Evolutionary conservation across 2,888 invertebrate species (phyloP), one percentile per base, ranked within the genome.

Genomic region (Drosophila ustulata): DNA sequence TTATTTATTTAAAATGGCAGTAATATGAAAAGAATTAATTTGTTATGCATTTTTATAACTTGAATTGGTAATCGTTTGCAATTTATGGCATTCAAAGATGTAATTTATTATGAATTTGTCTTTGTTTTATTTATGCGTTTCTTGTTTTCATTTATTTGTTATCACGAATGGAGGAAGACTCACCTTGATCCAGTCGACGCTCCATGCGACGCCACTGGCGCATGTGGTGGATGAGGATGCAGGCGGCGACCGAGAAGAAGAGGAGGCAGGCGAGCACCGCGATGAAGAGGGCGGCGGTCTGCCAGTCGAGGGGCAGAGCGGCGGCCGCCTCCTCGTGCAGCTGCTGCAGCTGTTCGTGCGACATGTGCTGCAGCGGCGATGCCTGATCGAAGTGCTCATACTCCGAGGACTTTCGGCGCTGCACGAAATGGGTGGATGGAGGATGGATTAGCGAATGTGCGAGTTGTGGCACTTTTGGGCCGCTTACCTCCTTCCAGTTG

Each of bases 181-280:
- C 92, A 96, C 96, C 96, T 93, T 96, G 95, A 91, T 95, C 95
- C 82, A 96, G 94, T 88, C 95, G 95, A 89, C 94, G 94, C 92
- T 96, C 96, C 90, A 96, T 94, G 89, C 95, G 94, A 91, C 95
- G 94, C 96, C 96, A 96, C 91, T 96, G 96, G 89, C 95, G 94
- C 82, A 96, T 95, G 91, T 96, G 96, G 88, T 96, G 95, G 84
- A 96, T 93, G 80, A 96, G 95, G 91, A 96, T 95, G 88, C 95
- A 94, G 80, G 96, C 94, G 90, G 96, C 96, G 77, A 95, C 95
- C 84, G 96, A 93, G 93, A 96, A 96, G 93, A 96, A 96, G 90
- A 96, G 93, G 66, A 96, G 93, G 93, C 96, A 96, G 74, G 96
- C 95, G 90, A 95, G 94, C 39, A 95, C 95, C 52, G 96, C 96